Evolutionary conservation across 2,797 vertebrate genomes (phyloP).

Genomic region (Bradypus variegatus): DNA sequence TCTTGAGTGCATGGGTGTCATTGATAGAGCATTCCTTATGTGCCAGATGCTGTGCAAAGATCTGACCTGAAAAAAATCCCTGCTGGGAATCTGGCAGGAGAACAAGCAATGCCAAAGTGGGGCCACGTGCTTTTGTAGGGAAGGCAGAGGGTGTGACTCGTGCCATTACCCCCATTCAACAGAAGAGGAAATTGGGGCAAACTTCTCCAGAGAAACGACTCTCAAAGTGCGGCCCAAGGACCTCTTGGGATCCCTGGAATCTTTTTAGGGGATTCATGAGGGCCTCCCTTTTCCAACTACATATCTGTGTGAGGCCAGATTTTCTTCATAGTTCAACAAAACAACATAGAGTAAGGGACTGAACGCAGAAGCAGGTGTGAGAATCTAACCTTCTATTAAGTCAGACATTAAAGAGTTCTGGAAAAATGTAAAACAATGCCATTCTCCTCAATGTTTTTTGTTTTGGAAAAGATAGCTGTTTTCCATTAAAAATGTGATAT

Average conservation of each 20-base stretch:
- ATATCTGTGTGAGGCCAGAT: not conserved
- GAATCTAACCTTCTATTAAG: not conserved
- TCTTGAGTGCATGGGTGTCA: not conserved
- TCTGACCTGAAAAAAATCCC: not conserved
- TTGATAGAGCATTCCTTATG: not conserved
- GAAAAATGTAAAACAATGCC: not conserved
- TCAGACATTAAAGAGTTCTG: not conserved
- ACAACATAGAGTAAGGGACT: not conserved
- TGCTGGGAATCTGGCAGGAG: too few species aligned
- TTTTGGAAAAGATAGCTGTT: not conserved
- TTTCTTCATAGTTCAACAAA: not conserved
- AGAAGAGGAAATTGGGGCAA: not conserved
- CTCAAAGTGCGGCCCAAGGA: not conserved
- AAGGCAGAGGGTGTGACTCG: not conserved
- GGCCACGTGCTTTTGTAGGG: not conserved
- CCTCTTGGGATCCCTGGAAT: not conserved
- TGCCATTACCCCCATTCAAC: not conserved
- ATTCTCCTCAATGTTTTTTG: not conserved
- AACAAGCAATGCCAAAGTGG: rapidly evolving
- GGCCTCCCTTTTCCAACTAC: not conserved
- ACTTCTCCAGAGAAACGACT: not conserved
- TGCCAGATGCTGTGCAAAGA: not conserved
- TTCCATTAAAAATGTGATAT: not conserved
- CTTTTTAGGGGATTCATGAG: not conserved
- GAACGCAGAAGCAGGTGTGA: not conserved